Evolutionary conservation across 1,140 invertebrate species (phyloP), one percentile per base, ranked within the genome.

Genomic region (Pteromalus puparum): DNA sequence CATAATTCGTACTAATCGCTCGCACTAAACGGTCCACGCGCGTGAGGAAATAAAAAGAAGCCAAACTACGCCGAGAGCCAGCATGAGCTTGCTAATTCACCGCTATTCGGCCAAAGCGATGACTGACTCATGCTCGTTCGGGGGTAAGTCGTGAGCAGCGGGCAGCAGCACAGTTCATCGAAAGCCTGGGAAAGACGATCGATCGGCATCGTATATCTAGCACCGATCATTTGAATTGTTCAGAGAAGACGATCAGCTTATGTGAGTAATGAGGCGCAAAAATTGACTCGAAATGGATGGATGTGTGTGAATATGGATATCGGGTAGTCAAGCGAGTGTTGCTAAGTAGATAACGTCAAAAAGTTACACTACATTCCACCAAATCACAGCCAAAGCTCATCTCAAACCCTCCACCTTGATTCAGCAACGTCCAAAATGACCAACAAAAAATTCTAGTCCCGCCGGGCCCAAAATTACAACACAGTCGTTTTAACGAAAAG

Each of bases 121-220:
- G 30, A 68, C 77, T 61, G 53, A 42, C 61, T 79, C 9, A 79
- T 24, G 12, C 15, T 68, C 30, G 1, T 65, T 34, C 12, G 53
- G 61, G 65, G 42, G 67, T 34, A 74, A 81, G 48, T 82, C 81
- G 80, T 82, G 81, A 61, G 81, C 38, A 42, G 9, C 4, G 30
- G 30, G 30, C 30, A 5, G 53, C 26, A 10, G 12, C 48, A 21
- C 48, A 53, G 48, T 53, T 21, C 24, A 28, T 12, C 70, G 80
- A 73, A 6, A 61, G 72, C 81, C 81, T 82, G 81, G 81, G 81
- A 82, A 82, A 61, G 26, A 38, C 48, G 28, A 74, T 81, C 10
- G 46, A 81, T 74, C 70, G 70, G 24, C 15, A 72, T 70, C 67
- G 79, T 72, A 3, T 42, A 42, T n/a, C n/a, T 42, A 42, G 38